Evolutionary conservation across 2,797 vertebrate genomes (phyloP), one percentile per base, ranked within the genome.

Genomic region (Podarcis lilfordi): DNA sequence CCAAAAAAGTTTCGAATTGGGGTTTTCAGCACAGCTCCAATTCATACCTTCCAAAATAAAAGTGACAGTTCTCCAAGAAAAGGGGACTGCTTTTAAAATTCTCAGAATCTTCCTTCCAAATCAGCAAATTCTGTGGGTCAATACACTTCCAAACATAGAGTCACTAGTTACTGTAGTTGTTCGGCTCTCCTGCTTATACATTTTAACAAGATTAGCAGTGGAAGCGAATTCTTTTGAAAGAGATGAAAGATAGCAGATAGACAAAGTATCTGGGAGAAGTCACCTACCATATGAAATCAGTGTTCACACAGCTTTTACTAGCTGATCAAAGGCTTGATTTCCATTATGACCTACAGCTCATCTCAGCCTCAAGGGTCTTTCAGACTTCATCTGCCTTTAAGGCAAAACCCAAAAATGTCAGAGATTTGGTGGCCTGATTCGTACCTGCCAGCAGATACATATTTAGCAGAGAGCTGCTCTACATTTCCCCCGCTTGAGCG

Each of bases 181-280:
- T 35, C 45, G 64, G 17, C 25, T 68, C 27, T 83, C 66, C 50
- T 74, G 25, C 17, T 75, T 72, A 64, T 50, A 29, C n/a, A 69
- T 77, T 90, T 88, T 88, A 78, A 78, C 59, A 82, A 78, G 64
- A 88, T 86, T 72, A 83, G 72, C 59, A 79, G 40, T 79, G 64
- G 37, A 83, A 83, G 74, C n/a, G 74, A 82, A 81, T 74, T 82
- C 74, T 50, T 88, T 85, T 88, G 66, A 82, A 86, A 78, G 43
- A 88, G 72, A 85, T 90, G 86, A 88, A 88, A 88, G 89, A 77
- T 17, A 23, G 64, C 82, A 72, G 82, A 82, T 90, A 78, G 86
- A 86, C 79, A 81, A 85, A 91, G 43, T 75, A 80, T 85, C 66
- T 37, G 80, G 68, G 59, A 85, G 87, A 91, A 84, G n/a, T 85